These are phyloP conservation scores for Habropoda laboriosa DNA, from an alignment of 1,140 invertebrate genomes.

Conservation along the genomic window DNA sequence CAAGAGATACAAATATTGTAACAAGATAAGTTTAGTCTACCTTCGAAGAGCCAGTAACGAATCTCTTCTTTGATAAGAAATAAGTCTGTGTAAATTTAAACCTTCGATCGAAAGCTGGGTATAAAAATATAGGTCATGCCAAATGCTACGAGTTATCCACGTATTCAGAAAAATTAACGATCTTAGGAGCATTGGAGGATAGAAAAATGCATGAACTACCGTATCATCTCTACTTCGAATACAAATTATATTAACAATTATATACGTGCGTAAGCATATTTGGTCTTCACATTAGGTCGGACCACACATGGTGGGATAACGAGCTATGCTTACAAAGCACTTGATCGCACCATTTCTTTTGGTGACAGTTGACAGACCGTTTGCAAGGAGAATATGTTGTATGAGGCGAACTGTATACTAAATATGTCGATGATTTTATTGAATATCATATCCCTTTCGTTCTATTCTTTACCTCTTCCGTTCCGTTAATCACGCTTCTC, in stretches of 20 bases:
- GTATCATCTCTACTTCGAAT: neutral
- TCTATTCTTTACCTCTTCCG: neutral
- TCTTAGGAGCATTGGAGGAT: neutral
- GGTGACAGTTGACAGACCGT: neutral
- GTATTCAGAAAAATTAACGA: constrained; percentile 17
- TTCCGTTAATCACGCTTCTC: neutral
- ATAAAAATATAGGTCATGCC: constrained; percentile 31
- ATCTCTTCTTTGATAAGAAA: constrained; percentile 9
- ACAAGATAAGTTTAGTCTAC: constrained; percentile 6
- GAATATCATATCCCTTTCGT: neutral
- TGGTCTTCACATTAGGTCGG: neutral
- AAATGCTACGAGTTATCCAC: neutral
- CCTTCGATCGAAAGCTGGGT: constrained; percentile 7
- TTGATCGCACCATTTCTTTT: constrained; percentile 3
- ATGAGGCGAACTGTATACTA: neutral
- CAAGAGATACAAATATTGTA: constrained; percentile 19
- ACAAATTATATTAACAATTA: constrained; percentile 20
- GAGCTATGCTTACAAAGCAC: constrained; percentile 30
- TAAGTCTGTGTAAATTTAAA: constrained; percentile 33
- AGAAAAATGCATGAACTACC: neutral
- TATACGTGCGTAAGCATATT: constrained; percentile 23
- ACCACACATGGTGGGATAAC: neutral
- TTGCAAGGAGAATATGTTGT: neutral
- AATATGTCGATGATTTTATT: neutral
- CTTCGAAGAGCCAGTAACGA: neutral